Evolutionary conservation across 2,888 invertebrate species (phyloP).

Genomic region (Chloromyia formosa): DNA sequence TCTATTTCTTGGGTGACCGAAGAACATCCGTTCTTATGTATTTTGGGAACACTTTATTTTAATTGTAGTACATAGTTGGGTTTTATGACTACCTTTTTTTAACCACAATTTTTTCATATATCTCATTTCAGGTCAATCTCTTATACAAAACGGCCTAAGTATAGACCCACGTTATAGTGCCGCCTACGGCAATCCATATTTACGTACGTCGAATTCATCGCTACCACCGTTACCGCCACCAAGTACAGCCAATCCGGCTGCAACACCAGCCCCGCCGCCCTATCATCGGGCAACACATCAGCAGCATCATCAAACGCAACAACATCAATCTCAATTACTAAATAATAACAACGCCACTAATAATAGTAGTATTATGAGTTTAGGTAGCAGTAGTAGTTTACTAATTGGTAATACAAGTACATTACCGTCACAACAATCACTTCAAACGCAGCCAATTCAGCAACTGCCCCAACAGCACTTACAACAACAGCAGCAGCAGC

Average conservation of each 20-base stretch:
- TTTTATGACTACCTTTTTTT: too few relatives aligned
- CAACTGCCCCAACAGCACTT: conserved; percentile 65
- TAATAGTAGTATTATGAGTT: conserved; percentile 43
- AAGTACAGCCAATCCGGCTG: conserved; percentile 78
- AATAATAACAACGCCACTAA: conserved; percentile 55
- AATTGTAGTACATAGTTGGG: too few relatives aligned
- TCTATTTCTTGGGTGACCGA: too few relatives aligned
- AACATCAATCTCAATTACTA: conserved; percentile 52
- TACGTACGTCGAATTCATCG: conserved; percentile 72
- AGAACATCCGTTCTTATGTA: too few relatives aligned
- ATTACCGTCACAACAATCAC: conserved; percentile 67
- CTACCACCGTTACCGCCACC: conserved; percentile 68
- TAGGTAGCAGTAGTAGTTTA: conserved; percentile 44
- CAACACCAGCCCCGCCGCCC: conserved; percentile 83
- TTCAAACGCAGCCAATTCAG: conserved; percentile 69
- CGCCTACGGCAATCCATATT: conserved; percentile 88
- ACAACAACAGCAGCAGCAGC: conserved; percentile 67
- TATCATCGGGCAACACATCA: conserved; percentile 65
- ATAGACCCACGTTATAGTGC: conserved; percentile 88
- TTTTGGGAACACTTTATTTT: too few relatives aligned
- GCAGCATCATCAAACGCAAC: conserved; percentile 49
- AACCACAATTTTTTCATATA: too few relatives aligned
- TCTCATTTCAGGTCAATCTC: conserved; percentile 59
- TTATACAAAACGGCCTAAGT: conserved; percentile 61
- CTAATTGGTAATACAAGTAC: conserved; percentile 42